Percentiles rank a stretch among this genome's conserved stretches.
phyloP scores from a whole-genome alignment of 2,888 invertebrate species.

The Mythimna vitellina region DNA sequence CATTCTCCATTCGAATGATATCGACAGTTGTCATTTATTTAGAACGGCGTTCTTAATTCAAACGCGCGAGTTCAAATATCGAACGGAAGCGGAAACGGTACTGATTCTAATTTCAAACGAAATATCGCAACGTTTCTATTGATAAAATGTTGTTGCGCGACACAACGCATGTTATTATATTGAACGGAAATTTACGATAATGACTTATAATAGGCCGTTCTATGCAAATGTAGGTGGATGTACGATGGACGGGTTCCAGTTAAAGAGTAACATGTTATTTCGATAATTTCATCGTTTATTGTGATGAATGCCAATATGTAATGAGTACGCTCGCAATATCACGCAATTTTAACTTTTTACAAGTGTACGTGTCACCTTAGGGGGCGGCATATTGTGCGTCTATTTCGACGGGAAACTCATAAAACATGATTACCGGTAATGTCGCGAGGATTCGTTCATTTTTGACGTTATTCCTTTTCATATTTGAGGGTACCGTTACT shows the following conservation, averaged over 20 bases:
- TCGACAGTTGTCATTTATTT: slow-evolving; percentile 81
- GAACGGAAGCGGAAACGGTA: slow-evolving; percentile 90
- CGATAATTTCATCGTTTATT: slow-evolving; percentile 67
- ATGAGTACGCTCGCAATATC: slow-evolving; percentile 68
- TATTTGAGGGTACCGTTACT: slow-evolving; percentile 67
- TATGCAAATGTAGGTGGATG: slow-evolving; percentile 73
- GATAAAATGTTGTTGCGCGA: slow-evolving; percentile 86
- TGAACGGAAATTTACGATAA: slow-evolving; percentile 89
- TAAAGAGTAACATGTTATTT: slow-evolving; percentile 59
- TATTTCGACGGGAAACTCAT: slow-evolving; percentile 85
- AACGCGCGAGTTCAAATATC: slow-evolving; percentile 84
- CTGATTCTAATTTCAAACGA: slow-evolving; percentile 90
- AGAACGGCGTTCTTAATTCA: slow-evolving; percentile 86
- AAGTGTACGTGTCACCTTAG: slow-evolving; percentile 79
- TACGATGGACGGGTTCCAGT: slow-evolving; percentile 50
- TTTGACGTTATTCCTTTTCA: slow-evolving; percentile 76
- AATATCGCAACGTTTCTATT: slow-evolving; percentile 88
- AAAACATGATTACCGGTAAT: slow-evolving; percentile 87
- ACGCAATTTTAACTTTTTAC: slow-evolving; percentile 84
- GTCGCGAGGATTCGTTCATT: slow-evolving; percentile 80
- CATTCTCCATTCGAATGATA: slow-evolving; percentile 63
- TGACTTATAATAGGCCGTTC: slow-evolving; percentile 81
- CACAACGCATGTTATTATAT: slow-evolving; percentile 84
- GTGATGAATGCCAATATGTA: slow-evolving; percentile 66
- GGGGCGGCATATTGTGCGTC: slow-evolving; percentile 76